Percentiles rank a stretch among this genome's conserved stretches.
These are phyloP conservation scores for Xestia c-nigrum DNA, from an alignment of 2,888 invertebrate species.

Conservation along the genomic window DNA sequence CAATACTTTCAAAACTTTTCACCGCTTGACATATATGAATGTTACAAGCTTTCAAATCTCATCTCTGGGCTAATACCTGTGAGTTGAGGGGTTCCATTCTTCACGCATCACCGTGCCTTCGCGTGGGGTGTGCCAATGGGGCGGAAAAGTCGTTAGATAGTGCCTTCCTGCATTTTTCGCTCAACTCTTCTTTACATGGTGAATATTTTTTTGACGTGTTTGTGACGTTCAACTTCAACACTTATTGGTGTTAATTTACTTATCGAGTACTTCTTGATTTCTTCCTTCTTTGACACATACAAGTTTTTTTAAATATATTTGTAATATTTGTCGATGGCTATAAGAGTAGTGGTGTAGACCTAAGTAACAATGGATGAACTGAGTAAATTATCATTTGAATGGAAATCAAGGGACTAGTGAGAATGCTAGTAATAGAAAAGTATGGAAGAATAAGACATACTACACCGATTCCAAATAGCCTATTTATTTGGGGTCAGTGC, in stretches of 20 bases:
- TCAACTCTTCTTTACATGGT: constrained; percentile 43
- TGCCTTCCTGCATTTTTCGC: constrained; percentile 67
- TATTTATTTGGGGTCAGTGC: too few species aligned
- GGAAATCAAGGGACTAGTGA: background rate
- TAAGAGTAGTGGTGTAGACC: background rate
- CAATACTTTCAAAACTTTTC: constrained; percentile 9
- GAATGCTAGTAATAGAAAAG: background rate
- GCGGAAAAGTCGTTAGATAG: constrained; percentile 73
- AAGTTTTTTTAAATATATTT: background rate
- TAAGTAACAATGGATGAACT: background rate
- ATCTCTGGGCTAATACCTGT: constrained; percentile 65
- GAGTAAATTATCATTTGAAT: background rate
- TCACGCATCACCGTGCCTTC: constrained; percentile 72
- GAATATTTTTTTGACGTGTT: constrained; percentile 69
- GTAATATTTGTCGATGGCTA: background rate
- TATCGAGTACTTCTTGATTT: constrained; percentile 35
- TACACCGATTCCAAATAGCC: background rate
- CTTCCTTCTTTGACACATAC: background rate
- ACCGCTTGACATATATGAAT: constrained; percentile 44
- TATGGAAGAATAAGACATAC: background rate
- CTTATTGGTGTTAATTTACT: constrained; percentile 41
- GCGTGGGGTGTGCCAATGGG: constrained; percentile 70
- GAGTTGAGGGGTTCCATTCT: constrained; percentile 67
- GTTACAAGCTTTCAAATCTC: constrained; percentile 55
- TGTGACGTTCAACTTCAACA: constrained; percentile 42